These are phyloP conservation scores for Teleogryllus oceanicus DNA, from an alignment of 2,888 invertebrate species.

Conservation along the genomic window DNA sequence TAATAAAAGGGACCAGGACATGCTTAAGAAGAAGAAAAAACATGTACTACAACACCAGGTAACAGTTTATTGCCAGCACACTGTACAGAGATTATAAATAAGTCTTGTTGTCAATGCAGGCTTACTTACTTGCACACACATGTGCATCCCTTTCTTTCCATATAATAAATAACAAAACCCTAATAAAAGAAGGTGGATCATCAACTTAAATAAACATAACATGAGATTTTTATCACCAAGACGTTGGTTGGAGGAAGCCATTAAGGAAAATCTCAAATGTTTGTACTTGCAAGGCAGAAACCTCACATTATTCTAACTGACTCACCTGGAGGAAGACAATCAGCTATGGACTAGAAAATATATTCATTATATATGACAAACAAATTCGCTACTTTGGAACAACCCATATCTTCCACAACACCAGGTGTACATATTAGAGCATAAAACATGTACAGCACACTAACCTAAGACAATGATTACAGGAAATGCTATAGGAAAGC, in stretches of 20 bases:
- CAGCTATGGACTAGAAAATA: constrained; percentile 11
- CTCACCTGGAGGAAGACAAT: constrained; percentile 12
- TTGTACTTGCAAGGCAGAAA: neutral
- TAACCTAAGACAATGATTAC: constrained; percentile 1
- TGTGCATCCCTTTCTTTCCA: neutral
- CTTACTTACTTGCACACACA: neutral
- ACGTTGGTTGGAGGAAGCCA: neutral
- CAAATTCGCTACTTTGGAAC: neutral
- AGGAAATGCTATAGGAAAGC: neutral
- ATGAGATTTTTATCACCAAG: constrained; percentile 7
- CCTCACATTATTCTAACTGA: neutral
- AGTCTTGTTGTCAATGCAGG: neutral
- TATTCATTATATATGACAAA: neutral
- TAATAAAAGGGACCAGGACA: too few relatives aligned
- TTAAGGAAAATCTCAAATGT: neutral
- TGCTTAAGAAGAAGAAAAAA: neutral
- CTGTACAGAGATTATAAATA: constrained; percentile 18
- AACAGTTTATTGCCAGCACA: constrained; percentile 10
- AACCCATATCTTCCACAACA: constrained; percentile 18
- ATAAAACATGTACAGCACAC: neutral
- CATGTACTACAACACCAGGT: neutral
- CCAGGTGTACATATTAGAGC: neutral
- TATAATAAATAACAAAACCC: neutral
- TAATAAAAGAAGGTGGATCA: constrained; percentile 5
- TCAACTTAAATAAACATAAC: neutral